Percentiles rank a stretch among this genome's conserved stretches.
Conservation (phyloP, 2,888 invertebrate genomes). For the Tipula helvola region DNA sequence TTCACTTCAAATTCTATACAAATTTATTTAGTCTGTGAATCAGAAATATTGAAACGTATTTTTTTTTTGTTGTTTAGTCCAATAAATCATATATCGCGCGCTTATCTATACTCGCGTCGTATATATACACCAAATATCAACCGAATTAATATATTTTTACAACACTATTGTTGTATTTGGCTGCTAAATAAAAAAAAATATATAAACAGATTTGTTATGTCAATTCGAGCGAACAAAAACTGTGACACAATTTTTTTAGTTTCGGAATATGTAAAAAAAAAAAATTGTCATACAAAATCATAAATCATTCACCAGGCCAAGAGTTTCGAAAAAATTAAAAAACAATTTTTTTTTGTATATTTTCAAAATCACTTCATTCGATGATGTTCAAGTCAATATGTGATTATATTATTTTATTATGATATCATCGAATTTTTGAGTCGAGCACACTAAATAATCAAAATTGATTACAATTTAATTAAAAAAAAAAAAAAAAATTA, state of each 20-base stretch:
- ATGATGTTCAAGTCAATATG: neutral
- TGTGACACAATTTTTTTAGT: neutral
- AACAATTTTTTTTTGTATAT: neutral
- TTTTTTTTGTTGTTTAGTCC: neutral
- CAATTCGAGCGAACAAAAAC: neutral
- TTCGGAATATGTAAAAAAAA: neutral
- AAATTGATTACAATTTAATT: conserved; percentile 4
- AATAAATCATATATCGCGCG: neutral
- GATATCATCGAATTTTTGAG: neutral
- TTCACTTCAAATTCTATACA: neutral
- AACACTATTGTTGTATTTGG: neutral
- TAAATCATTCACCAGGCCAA: neutral
- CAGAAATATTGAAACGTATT: neutral
- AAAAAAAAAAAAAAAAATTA: neutral
- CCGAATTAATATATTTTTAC: neutral
- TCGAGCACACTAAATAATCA: neutral
- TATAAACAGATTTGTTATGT: neutral
- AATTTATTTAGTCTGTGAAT: neutral
- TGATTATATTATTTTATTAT: neutral
- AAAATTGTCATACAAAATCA: neutral
- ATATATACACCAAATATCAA: neutral
- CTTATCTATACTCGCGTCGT: neutral
- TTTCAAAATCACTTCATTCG: neutral
- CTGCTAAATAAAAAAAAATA: neutral
- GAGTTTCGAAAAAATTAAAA: neutral